Evolutionary conservation across 2,797 vertebrate genomes (phyloP).

Genomic region (Centropyge bicolor): DNA sequence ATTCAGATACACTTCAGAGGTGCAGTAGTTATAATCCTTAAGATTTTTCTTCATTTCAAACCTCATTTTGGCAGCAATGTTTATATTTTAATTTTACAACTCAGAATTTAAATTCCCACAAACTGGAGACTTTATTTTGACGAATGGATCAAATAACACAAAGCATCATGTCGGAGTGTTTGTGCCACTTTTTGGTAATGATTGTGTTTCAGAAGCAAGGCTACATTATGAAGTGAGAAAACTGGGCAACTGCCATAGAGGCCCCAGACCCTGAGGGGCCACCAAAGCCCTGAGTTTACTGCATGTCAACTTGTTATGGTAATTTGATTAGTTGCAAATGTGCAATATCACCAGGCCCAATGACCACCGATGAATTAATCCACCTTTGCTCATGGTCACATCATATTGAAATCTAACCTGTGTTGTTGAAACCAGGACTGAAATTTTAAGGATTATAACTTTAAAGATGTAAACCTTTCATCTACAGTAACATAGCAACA

Average conservation of each 20-base stretch:
- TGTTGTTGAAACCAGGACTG: background rate
- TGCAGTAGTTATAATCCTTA: constrained; percentile 51
- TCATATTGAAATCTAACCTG: background rate
- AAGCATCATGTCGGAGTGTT: no score
- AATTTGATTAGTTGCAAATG: background rate
- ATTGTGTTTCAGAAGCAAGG: background rate
- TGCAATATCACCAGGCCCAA: no score
- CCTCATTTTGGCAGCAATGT: background rate
- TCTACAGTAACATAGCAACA: background rate
- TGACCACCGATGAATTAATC: no score
- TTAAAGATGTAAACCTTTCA: constrained; percentile 11
- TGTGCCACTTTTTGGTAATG: background rate
- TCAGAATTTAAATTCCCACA: no score
- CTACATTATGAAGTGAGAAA: background rate
- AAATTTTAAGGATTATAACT: constrained; percentile 41
- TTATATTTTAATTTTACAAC: background rate
- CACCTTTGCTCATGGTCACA: background rate
- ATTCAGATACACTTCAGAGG: constrained; percentile 10
- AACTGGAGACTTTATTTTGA: no score
- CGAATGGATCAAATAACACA: background rate
- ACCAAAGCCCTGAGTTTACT: background rate
- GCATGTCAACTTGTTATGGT: background rate
- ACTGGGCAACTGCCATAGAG: background rate
- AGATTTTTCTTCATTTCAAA: background rate
- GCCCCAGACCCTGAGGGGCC: background rate